A percentile compares a stretch with the other conserved stretches of the same genome.
Conservation (phyloP, 2,113 vertebrate species). For the Ameiurus melas region DNA sequence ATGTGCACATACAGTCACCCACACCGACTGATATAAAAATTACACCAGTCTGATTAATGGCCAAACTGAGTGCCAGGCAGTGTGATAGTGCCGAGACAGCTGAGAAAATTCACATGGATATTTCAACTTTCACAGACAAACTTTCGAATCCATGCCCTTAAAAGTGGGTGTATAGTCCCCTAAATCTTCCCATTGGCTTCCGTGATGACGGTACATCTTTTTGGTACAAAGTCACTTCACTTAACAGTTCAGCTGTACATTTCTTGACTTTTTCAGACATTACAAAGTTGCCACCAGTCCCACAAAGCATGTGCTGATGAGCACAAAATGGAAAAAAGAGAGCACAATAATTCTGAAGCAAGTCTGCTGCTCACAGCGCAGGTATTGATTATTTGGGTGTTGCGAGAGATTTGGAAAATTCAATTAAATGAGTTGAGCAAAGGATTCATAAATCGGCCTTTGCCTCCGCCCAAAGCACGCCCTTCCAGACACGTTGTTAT, state of each 20-base stretch:
- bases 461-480: constrained; percentile 80
- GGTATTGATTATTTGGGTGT: constrained; percentile 99
- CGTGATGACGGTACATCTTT: background rate
- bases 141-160: constrained; percentile 43
- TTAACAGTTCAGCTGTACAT: constrained; percentile 88
- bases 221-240: constrained; percentile 71
- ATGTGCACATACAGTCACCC: background rate
- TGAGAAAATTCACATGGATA: constrained; percentile 60
- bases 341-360: constrained; percentile 97
- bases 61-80: constrained; percentile 32
- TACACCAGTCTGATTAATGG: constrained; percentile 35
- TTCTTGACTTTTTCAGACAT: constrained; percentile 77
- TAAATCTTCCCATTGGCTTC: background rate
- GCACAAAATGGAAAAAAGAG: constrained; percentile 94
- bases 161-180: background rate
- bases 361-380: constrained; percentile 85
- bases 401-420: constrained; percentile 99
- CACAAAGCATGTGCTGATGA: constrained; percentile 96
- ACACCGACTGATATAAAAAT: constrained; percentile 36
- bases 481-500: constrained; percentile 91
- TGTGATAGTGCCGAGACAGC: constrained; percentile 45
- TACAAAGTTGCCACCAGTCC: constrained; percentile 86
- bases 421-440: constrained; percentile 99
- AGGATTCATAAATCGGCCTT: constrained; percentile 99
- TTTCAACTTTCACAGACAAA: constrained; percentile 56